Evolutionary conservation across 2,797 vertebrate species (phyloP), one percentile per base, ranked within the genome.

Genomic region (Parauchenoglanis ngamensis): DNA sequence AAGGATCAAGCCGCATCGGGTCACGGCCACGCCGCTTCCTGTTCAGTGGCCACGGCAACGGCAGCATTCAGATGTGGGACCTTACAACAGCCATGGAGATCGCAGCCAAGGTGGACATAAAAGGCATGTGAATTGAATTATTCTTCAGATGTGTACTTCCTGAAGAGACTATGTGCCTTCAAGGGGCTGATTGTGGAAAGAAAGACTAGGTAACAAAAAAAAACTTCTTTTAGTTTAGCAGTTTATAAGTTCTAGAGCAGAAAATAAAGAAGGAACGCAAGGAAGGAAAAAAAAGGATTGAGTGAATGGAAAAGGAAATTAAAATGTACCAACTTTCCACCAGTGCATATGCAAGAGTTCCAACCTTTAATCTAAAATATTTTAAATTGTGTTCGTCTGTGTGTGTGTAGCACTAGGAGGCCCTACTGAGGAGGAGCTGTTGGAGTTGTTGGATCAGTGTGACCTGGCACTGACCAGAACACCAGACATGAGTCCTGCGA

Each of bases 1-100:
- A 98, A 86, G 97, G 97, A 0, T 98, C 97, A 1, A 97, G 97
- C 73, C 95, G 97, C 0, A 97, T 98, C 0, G 97, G 97, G 68
- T 98, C 97, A 0, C 94, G 97, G 0, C 95, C 97, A 0, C 95
- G 98, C 0, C 96, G 97, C 1, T 98, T 97, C 94, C 95, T 98
- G 85, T 97, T 98, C 93, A 97, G 97, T 0, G 97, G 97, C 86
- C 97, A 98, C 23, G 85, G 95, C 93, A 98, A 98, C 0, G 98
- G 98, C 90, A 97, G 97, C 94, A 96, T 98, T 90, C 97, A 98
- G 94, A 97, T 98, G 96, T 98, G 98, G 98, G 97, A 98, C 93
- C 95, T 98, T 75, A 98, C 97, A 28, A 98, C 97, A 0, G 98
- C 97, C 76, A 97, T 98, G 96, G 97, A 98, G 57, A 96, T 96